Base-by-base conservation (phyloP, 2,888 invertebrate species). In the Hoplodrina ambigua region DNA sequence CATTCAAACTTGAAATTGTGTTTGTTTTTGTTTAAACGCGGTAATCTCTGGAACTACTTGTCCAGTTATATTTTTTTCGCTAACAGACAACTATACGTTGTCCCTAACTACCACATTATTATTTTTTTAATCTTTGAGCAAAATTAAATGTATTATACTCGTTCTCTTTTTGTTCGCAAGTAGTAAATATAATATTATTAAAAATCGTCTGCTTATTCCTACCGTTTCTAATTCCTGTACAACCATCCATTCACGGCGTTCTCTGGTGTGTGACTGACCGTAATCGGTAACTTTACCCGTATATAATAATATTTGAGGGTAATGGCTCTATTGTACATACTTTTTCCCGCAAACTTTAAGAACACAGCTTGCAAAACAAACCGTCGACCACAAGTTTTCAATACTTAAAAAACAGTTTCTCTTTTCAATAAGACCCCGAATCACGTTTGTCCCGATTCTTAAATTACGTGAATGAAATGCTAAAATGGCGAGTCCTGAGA, bases 401-500 rank as follows among this genome's bases (percentile, higher is more conserved):
- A 74, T 69, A 69, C 63, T 80, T 65, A 73, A 78, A 81, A 68
- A 67, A 56, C 64, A 44, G 62, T 62, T 73, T 69, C 62, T 58
- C 55, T 54, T 80, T 81, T 75, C 65, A 72, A 78, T 72, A 81
- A 78, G 62, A 67, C 20, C 57, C 63, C 55, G 67, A 67, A 82
- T 72, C 75, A 67, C 78, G 82, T 82, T 60, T 72, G 70, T 71
- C 69, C 69, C 63, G 58, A 77, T 77, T 81, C 71, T 41, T 52
- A 52, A 60, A 81, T 62, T 78, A 81, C 82, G 80, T 81, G 80
- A 72, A 72, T 52, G 56, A 72, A 81, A 75, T 80, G 50, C 41
- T 54, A 60, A 80, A 69, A 54, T 33, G 57, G 19, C n/a, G 63
- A 66, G 20, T 56, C 53, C 33, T 54, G 30, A 25, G 44, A 46